Evolutionary conservation across 2,888 invertebrate genomes (phyloP).

Genomic region (Tetranychus piercei): DNA sequence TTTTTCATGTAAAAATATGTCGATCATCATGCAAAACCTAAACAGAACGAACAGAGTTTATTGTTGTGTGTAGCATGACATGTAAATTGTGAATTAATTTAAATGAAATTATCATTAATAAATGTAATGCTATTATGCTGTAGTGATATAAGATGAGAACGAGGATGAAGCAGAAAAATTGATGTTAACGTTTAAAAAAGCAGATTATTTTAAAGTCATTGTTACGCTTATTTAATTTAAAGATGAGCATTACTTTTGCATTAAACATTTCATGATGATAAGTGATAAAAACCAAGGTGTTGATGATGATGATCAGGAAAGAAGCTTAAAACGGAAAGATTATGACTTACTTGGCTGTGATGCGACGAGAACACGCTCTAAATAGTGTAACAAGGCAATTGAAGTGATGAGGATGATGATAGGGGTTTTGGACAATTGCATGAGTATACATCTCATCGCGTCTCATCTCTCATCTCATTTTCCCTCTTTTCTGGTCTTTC

Average conservation of each 20-base stretch:
- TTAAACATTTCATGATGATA: no score
- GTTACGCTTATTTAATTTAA: not conserved
- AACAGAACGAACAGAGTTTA: not conserved
- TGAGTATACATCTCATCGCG: not conserved
- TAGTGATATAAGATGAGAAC: not conserved
- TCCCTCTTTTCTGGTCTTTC: no score
- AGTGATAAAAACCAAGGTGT: not conserved
- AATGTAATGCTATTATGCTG: not conserved
- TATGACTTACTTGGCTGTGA: not conserved
- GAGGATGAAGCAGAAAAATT: not conserved
- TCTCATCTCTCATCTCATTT: constrained; percentile 1
- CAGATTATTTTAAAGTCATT: not conserved
- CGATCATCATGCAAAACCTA: not conserved
- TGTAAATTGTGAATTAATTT: not conserved
- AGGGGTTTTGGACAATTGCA: not conserved
- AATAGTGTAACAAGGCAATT: not conserved
- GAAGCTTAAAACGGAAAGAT: not conserved
- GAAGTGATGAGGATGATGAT: constrained; percentile 1
- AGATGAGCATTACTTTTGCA: not conserved
- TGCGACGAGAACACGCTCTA: constrained; percentile 1
- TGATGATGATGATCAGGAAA: not conserved
- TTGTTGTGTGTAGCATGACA: not conserved
- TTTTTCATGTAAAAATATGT: no score
- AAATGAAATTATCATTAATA: not conserved
- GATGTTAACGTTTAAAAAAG: not conserved